Base-by-base conservation (phyloP, 2,113 vertebrate species). In the Corythoichthys intestinalis region DNA sequence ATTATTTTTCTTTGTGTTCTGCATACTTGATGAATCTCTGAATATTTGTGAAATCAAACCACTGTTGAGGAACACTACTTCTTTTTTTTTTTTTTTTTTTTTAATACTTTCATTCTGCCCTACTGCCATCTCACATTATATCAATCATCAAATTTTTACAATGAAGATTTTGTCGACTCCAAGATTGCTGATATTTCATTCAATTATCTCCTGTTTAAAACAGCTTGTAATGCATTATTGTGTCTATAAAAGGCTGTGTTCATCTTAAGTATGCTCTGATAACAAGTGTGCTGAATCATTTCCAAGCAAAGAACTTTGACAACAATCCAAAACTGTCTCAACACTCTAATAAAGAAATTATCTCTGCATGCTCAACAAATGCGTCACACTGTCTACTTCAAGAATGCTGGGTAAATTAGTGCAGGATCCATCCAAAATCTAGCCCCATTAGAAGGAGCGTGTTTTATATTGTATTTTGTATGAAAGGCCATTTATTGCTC, bases 61-160 rank as follows among this genome's bases (percentile, higher is more conserved):
- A 10, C 65, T 37, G 41, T 44, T 73, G 5, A 41, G 2, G 14
- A 54, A 28, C 52, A n/a, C 37, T 34, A 28, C 20, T 28, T 28
- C 20, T 28, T 28, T 1, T 28, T 28, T 28, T 28, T 28, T 28
- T 28, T 28, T 28, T 28, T 37, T 44, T 0, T 57, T 62, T 59
- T 66, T 50, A 50, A 69, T 34, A 65, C 52, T 72, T 66, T 59
- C 64, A n/a, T 47, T 70, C 35, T 28, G 20, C 20, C 20, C 20
- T 28, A 28, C 20, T 28, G 20, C 20, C 20, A 28, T 28, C 20
- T 28, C 20, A 28, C 20, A 28, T 28, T 28, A 28, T 28, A 39
- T 12, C 34, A 59, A 17, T 2, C 50, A 53, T 20, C 52, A 54
- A 17, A 20, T 54, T 54, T 1, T n/a, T 53, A 15, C 50, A 15